Base-by-base conservation (phyloP, 2,113 vertebrate species). In the Cnemophilus loriae region DNA sequence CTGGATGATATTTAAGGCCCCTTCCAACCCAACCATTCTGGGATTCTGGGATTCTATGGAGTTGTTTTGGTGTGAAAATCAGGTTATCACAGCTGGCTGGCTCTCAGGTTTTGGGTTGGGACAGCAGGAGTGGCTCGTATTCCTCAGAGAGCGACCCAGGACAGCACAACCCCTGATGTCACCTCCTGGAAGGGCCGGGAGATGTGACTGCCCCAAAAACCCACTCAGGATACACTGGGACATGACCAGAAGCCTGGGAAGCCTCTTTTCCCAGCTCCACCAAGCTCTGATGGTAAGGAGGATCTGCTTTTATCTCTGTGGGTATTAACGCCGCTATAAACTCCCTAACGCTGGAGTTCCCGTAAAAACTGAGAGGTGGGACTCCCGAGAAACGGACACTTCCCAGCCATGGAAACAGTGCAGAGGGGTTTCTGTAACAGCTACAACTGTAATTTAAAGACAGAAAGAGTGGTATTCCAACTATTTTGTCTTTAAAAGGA, bases 401-500 rank as follows among this genome's bases (percentile, higher is more conserved):
- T 93, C 95, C 77, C 92, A 52, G 56, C 39, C 49, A 61, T 94
- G 96, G 96, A 89, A 96, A 92, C 1, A 80, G 79, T 16, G 69
- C 83, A 87, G 95, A 67, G 79, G 30, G 84, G 10, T 1, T 28
- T 63, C 68, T 74, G 68, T n/a, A 87, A 57, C 70, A 16, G 49
- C 89, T 63, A 90, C 91, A 41, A 78, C 89, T 89, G 89, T 74
- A 75, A 84, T 87, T 93, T 90, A 73, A 92, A 93, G 89, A 94
- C 78, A 82, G 83, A 64, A 95, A 68, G 88, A 86, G 95, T 89
- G 49, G 88, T 82, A 97, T 97, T 97, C 95, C 96, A 96, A 93
- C 33, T 97, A 96, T 97, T 96, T 94, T 94, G 96, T 82, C 96
- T 97, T 95, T 97, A 96, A 97, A 97, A 97, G 96, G 96, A 96